Evolutionary conservation across 2,888 invertebrate genomes (phyloP).

Genomic region (Epiblema foenella): DNA sequence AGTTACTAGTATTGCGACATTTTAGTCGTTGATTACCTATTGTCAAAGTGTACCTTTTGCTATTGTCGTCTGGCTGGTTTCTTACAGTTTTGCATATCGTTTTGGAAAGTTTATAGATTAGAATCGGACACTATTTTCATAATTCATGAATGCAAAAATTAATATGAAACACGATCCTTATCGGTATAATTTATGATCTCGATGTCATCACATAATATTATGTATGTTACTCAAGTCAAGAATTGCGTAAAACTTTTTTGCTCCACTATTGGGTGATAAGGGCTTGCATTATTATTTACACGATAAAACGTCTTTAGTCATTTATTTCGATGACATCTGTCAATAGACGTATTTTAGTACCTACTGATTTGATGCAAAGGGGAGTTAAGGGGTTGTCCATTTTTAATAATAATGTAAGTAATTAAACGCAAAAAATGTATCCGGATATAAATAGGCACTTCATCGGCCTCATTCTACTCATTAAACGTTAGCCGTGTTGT

Average conservation of each 20-base stretch:
- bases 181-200: too few relatives aligned
- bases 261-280: not conserved
- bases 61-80: constrained; percentile 16
- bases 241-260: not conserved
- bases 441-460: not conserved
- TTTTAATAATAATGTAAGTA: too few relatives aligned
- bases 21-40: not conserved
- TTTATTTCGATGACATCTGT: too few relatives aligned
- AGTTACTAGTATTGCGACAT: not conserved
- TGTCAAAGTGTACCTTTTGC: too few relatives aligned
- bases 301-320: too few relatives aligned
- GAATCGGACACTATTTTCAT: not conserved
- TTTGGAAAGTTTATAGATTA: not conserved
- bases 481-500: not conserved
- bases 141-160: not conserved
- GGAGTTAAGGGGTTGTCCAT: too few relatives aligned
- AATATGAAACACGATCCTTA: too few relatives aligned
- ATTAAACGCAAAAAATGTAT: not conserved
- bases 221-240: too few relatives aligned
- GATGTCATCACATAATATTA: too few relatives aligned
- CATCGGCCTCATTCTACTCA: not conserved
- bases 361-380: too few relatives aligned
- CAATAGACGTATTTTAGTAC: too few relatives aligned
- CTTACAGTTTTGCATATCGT: constrained; percentile 12
- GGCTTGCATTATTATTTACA: too few relatives aligned